Evolutionary conservation across 2,113 vertebrate genomes (phyloP).

Genomic region (Paramormyrops kingsleyae): DNA sequence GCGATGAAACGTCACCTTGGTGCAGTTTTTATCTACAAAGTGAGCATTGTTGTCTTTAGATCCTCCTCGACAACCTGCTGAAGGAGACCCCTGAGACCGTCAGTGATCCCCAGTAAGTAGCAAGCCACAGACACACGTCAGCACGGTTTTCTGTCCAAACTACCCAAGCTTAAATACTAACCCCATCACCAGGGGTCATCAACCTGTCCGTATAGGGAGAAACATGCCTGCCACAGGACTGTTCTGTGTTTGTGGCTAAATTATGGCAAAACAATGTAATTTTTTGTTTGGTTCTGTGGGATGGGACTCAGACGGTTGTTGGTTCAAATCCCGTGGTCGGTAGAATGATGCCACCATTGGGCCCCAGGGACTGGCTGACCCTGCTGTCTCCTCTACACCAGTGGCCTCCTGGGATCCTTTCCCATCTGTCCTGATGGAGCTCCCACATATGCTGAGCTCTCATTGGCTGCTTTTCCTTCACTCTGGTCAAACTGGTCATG

Average conservation of each 20-base stretch:
- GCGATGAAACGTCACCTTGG: not conserved
- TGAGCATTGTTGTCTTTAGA: slow-evolving; percentile 50
- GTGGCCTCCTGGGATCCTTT: not conserved
- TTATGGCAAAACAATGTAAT: not conserved
- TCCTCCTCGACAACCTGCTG: slow-evolving; percentile 84
- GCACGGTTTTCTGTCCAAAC: not conserved
- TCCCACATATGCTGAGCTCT: not conserved
- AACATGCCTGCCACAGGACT: not conserved
- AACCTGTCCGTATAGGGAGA: not conserved
- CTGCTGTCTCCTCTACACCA: not conserved
- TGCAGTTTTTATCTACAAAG: not conserved
- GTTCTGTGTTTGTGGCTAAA: not conserved
- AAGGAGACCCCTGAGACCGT: slow-evolving; percentile 88
- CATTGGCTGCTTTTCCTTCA: not conserved
- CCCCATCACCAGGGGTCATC: not conserved
- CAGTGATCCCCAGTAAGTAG: slow-evolving; percentile 85
- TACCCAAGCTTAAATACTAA: not conserved
- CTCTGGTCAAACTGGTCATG: not conserved
- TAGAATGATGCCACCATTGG: not conserved
- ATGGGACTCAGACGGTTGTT: not conserved
- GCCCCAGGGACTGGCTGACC: not conserved
- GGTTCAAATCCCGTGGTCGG: not conserved
- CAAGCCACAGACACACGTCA: not conserved
- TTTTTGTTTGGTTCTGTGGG: not conserved
- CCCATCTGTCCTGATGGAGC: not conserved